Evolutionary conservation across 35 echinoderm and acorn worm genomes (phyloP), one percentile per base, ranked within the genome.

Genomic region (Ophiothrix spiculata): DNA sequence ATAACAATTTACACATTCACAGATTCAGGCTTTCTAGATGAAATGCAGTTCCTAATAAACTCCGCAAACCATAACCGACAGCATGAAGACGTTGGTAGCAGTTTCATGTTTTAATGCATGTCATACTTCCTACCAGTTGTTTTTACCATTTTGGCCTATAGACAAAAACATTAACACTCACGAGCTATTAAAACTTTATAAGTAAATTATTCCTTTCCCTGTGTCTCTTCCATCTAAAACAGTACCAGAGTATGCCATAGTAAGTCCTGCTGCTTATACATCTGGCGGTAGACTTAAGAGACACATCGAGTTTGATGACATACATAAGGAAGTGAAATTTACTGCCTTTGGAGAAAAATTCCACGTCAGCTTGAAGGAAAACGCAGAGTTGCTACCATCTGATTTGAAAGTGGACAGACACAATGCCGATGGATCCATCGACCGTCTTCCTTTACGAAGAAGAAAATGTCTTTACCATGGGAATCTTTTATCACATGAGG

Each of bases 331-430:
- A 64, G 37, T 63, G 1, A 84, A 84, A 19, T 64, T 84, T 32
- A 84, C 33, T 29, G 81, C 81, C 36, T 84, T 84, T 64, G 81
- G 81, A 4, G 81, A 84, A 36, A 56, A 84, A 64, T 84, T 64
- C 37, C 81, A 84, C 33, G 34, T 84, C 13, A 32, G 15, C 34
- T 37, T 84, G 0, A 42, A 54, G 23, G 37, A 54, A 54, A 84
- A 84, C 1, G n/a, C 17, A 6, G 49, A 63, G 1, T 56, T 84
- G 14, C 33, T 60, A 25, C 21, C 31, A 25, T 13, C 36, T 35
- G 81, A 56, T 60, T 37, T 84, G 2, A n/a, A 84, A 84, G 81
- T 84, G 0, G 45, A 84, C 0, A 35, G 36, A 23, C 45, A 64
- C 29, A 37, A 63, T 19, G 81, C 3, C 19, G 54, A 84, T 36